These are phyloP conservation scores for Mastomys natalensis DNA, from an alignment of 2,113 vertebrate genomes.

Conservation along the genomic window DNA sequence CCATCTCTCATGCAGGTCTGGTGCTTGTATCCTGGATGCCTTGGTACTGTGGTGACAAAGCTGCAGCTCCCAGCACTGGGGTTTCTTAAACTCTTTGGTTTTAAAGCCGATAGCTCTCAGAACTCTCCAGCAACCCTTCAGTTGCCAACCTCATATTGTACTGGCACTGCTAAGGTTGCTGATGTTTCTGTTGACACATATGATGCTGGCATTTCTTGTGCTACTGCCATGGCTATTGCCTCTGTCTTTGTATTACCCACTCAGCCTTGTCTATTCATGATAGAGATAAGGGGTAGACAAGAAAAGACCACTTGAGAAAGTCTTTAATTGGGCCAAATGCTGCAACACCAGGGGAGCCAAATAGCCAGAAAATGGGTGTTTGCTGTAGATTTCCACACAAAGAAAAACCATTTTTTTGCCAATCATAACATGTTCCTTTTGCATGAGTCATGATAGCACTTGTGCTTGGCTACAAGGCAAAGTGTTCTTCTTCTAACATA, in stretches of 20 bases:
- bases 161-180: not conserved
- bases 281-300: not conserved
- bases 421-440: not conserved
- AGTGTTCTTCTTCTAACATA: not conserved
- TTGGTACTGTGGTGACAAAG: not conserved
- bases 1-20: not conserved
- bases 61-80: not conserved
- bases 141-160: not conserved
- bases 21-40: not conserved
- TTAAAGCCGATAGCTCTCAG: not conserved
- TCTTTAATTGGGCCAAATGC: not conserved
- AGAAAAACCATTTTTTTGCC: not conserved
- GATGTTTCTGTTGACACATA: not conserved
- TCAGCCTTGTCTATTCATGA: not conserved
- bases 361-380: not conserved
- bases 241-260: not conserved
- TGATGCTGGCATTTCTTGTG: not conserved
- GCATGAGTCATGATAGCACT: too few relatives aligned
- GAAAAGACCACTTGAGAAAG: not conserved
- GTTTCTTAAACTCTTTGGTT: not conserved
- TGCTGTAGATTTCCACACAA: not conserved
- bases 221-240: not conserved
- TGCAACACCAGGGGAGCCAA: not conserved
- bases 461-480: not conserved
- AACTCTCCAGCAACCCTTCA: not conserved